These are phyloP conservation scores for Laspeyria flexula DNA, from an alignment of 2,888 invertebrate species.

Conservation along the genomic window DNA sequence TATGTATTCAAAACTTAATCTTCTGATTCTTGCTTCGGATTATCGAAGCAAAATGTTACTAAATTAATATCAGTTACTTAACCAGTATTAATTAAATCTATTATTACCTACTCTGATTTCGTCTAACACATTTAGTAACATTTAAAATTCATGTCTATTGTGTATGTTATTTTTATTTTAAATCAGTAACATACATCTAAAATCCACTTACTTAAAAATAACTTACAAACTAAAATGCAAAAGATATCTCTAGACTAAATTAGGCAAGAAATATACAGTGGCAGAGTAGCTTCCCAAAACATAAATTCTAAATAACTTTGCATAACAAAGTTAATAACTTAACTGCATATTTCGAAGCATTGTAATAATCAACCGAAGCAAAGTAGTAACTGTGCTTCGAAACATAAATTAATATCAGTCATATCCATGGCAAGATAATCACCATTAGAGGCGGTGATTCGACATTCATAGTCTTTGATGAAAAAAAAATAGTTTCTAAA, in stretches of 20 bases:
- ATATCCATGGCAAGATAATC: conserved; percentile 14
- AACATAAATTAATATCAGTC: conserved; percentile 12
- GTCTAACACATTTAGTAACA: too few species aligned
- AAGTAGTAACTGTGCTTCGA: neutral
- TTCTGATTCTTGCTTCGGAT: too few species aligned
- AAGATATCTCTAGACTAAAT: neutral
- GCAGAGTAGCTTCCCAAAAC: neutral
- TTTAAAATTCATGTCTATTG: too few species aligned
- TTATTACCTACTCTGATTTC: too few species aligned
- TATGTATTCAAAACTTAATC: too few species aligned
- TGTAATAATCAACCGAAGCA: neutral
- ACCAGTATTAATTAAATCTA: too few species aligned
- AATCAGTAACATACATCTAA: too few species aligned
- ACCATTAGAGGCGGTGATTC: neutral
- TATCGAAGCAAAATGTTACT: too few species aligned
- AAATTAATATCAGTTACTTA: too few species aligned
- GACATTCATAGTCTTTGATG: neutral
- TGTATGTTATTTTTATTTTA: too few species aligned
- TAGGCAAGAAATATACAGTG: neutral
- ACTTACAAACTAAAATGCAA: neutral
- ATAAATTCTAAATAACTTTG: neutral
- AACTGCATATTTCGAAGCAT: neutral
- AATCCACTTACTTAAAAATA: too few species aligned
- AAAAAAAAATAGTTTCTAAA: too few species aligned
- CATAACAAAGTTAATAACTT: neutral